Conservation (phyloP, 2,113 vertebrate species). For the Nerophis ophidion region DNA sequence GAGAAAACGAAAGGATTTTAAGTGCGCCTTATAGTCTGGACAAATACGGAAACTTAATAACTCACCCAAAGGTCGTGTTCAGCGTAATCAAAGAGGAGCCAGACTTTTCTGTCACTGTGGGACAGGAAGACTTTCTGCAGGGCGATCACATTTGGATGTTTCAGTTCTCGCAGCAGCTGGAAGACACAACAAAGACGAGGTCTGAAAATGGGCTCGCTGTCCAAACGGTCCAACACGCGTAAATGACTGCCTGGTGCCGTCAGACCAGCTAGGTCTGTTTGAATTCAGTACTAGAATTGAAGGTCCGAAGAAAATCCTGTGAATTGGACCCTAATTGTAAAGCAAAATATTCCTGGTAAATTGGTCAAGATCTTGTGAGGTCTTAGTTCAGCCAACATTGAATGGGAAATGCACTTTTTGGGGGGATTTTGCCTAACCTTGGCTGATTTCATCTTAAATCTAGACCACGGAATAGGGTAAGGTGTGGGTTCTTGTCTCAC, state of each 20-base stretch:
- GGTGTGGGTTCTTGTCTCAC: no score
- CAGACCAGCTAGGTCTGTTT: neutral
- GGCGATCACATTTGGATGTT: slow-evolving; percentile 97
- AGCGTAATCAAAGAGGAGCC: slow-evolving; percentile 98
- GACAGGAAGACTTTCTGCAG: slow-evolving; percentile 99
- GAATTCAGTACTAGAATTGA: neutral
- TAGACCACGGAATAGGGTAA: no score
- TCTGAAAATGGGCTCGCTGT: neutral
- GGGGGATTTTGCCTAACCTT: no score
- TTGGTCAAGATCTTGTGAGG: no score
- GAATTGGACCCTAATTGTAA: no score
- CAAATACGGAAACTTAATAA: neutral
- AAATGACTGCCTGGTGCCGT: neutral
- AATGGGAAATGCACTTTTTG: no score
- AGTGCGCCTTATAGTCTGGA: no score
- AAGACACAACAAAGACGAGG: slow-evolving; percentile 56
- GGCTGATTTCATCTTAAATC: no score
- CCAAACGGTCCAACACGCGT: no score
- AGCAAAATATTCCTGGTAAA: no score
- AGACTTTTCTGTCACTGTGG: slow-evolving; percentile 97
- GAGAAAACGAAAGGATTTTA: no score
- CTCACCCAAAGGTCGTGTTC: slow-evolving; percentile 98
- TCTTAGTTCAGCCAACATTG: no score
- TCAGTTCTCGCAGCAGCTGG: slow-evolving; percentile 93
- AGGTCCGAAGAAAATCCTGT: neutral